Evolutionary conservation across 1,140 invertebrate species (phyloP), one percentile per base, ranked within the genome.

Genomic region (Procambarus virginalis): DNA sequence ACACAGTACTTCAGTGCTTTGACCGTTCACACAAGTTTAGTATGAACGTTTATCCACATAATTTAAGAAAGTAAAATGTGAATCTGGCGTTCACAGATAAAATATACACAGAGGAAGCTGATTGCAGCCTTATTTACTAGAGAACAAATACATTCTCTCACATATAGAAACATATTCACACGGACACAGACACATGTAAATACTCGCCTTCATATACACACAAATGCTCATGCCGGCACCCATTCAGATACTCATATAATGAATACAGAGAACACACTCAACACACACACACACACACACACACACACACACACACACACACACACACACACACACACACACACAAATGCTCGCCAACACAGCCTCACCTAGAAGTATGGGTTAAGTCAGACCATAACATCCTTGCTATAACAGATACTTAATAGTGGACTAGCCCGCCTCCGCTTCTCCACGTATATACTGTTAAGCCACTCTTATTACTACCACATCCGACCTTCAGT

Each of bases 381-480:
- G 12, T 17, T 55, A 51, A 84, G 81, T 84, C 48, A 48, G 12
- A 22, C 48, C 60, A 34, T 46, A 73, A 73, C 60, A 73, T 49
- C 68, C 64, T 73, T 73, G 17, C 64, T 73, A 68, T 48, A 84
- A 84, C 81, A 84, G 12, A 45, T 55, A 70, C 81, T 84, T 84
- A 84, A 60, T 45, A 48, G 48, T 17, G 81, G 81, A 84, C 68
- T 82, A 34, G 5, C 45, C 68, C 79, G 64, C 68, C 79, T 79
- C 68, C 22, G 14, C 17, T 82, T 17, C 60, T 20, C 60, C 86
- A 86, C 84, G 78, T 78, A 86, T 88, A 88, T 88, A 80, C 68
- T 46, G 79, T 58, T 88, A 81, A 73, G 34, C 60, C 77, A 49
- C 78, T 87, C 86, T 87, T 87, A 80, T 81, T 87, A 58, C 49